A percentile compares a stretch with the other conserved stretches of the same genome.
Evolutionary conservation across 1,140 invertebrate species (phyloP).

Genomic region (Scaptomyza hsui): DNA sequence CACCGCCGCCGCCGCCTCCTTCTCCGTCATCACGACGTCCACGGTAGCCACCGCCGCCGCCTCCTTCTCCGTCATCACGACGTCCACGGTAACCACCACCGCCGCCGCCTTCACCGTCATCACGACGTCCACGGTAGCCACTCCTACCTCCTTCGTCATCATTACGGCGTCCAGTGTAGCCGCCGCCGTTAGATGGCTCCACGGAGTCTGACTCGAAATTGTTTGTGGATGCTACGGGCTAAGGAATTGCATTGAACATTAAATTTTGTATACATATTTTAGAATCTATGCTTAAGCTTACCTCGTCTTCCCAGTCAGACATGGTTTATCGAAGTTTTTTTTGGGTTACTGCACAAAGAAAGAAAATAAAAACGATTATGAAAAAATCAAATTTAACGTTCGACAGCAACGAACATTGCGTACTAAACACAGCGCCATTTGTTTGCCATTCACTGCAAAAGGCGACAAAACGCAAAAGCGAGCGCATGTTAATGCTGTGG

Average conservation of each 20-base stretch:
- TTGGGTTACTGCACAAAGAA: conserved; percentile 14
- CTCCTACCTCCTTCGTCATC: conserved; percentile 24
- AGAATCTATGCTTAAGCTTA: conserved; percentile 16
- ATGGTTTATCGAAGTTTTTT: conserved; percentile 9
- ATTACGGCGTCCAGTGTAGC: conserved; percentile 35
- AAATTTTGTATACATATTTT: neutral
- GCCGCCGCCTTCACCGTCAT: conserved; percentile 26
- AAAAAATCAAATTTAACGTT: conserved; percentile 15
- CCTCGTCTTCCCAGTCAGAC: conserved; percentile 63
- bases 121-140: conserved; percentile 34
- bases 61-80: conserved; percentile 28
- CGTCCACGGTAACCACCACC: conserved; percentile 21
- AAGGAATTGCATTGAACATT: neutral
- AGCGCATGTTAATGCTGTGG: conserved; percentile 11
- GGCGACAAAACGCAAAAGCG: conserved; percentile 1
- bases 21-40: conserved; percentile 10
- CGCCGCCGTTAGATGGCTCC: conserved; percentile 12
- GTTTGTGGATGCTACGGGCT: neutral
- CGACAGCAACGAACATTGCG: neutral
- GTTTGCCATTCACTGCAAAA: conserved; percentile 47
- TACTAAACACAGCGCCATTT: conserved; percentile 9
- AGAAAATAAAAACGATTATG: conserved; percentile 5
- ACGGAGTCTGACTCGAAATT: neutral
- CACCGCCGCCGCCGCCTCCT: conserved; percentile 18
- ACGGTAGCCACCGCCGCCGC: conserved; percentile 23